phyloP scores from a whole-genome alignment of 2,797 vertebrate genomes.

The Pogonophryne albipinna region DNA sequence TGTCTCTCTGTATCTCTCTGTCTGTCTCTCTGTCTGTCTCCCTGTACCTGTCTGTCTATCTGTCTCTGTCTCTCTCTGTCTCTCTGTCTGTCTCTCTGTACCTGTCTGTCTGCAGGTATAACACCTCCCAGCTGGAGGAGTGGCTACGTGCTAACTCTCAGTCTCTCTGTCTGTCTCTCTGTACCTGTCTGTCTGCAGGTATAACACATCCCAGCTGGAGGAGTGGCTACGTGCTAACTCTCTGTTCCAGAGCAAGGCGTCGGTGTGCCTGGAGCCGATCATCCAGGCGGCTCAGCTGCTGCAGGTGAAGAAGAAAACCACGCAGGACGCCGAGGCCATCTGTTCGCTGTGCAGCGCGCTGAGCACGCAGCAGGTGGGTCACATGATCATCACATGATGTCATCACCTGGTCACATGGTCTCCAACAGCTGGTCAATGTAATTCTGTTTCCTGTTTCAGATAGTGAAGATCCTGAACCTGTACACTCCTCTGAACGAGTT shows the following conservation, averaged over 20 bases:
- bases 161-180: neutral
- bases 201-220: constrained; percentile 96
- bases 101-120: too few species aligned
- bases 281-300: constrained; percentile 96
- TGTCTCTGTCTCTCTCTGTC: too few species aligned
- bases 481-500: constrained; percentile 98
- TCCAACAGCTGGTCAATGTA: neutral
- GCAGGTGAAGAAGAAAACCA: constrained; percentile 96
- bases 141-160: constrained; percentile 92
- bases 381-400: neutral
- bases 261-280: constrained; percentile 89
- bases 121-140: constrained; percentile 89
- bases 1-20: too few species aligned
- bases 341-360: constrained; percentile 91
- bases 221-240: constrained; percentile 94
- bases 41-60: too few species aligned
- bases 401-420: neutral
- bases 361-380: constrained; percentile 80
- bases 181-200: constrained; percentile 79
- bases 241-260: constrained; percentile 89
- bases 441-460: constrained; percentile 78
- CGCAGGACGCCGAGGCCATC: constrained; percentile 93
- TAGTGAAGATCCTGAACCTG: constrained; percentile 96
- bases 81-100: too few species aligned
- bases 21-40: too few species aligned